Conservation (phyloP, 2,113 vertebrate species). For the Cyanoramphus novaezelandiae region DNA sequence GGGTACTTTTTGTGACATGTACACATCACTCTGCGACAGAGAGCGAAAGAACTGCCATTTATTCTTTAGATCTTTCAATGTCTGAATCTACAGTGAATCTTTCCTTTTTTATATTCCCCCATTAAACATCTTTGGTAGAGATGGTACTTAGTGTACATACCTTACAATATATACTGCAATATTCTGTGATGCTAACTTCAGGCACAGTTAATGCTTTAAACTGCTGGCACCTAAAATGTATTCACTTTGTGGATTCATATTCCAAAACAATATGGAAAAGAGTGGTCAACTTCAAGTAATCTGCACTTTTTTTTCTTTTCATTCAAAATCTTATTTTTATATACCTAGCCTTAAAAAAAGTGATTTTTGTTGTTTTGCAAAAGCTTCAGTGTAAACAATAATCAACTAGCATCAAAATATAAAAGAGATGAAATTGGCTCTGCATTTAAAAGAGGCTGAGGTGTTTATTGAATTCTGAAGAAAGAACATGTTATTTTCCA, state of each 20-base stretch:
- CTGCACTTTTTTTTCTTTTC: neutral
- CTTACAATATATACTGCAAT: neutral
- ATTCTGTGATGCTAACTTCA: neutral
- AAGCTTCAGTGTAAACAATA: neutral
- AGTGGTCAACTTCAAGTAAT: neutral
- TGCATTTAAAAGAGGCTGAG: slow-evolving; percentile 14
- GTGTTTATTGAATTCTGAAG: slow-evolving; percentile 39
- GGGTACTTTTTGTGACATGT: neutral
- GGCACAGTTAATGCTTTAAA: neutral
- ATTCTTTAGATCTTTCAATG: neutral
- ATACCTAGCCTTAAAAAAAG: neutral
- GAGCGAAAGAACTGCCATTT: neutral
- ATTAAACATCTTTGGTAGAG: neutral
- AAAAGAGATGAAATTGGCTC: slow-evolving; percentile 14
- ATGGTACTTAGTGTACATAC: neutral
- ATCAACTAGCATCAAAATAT: neutral
- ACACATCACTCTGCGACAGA: neutral
- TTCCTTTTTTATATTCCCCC: neutral
- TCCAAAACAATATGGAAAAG: neutral
- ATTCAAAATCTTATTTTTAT: neutral
- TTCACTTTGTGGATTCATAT: neutral
- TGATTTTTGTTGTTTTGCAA: neutral
- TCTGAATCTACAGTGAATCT: neutral
- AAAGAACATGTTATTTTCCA: neutral
- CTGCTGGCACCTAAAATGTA: neutral